phyloP scores from a whole-genome alignment of 2,113 vertebrate species.

The Chamaea fasciata region DNA sequence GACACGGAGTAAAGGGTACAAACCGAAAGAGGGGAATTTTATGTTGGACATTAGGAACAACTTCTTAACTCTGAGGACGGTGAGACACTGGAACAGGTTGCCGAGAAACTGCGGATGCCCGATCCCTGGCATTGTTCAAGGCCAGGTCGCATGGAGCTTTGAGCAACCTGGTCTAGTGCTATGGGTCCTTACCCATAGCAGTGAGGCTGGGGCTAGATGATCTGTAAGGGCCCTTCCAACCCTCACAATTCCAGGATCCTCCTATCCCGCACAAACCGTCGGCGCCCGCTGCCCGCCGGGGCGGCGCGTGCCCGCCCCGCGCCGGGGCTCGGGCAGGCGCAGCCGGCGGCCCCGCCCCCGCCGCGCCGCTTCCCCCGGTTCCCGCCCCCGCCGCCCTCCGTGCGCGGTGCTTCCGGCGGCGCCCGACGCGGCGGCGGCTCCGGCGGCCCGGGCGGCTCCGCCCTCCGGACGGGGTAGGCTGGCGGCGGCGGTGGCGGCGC shows the following conservation, averaged over 20 bases:
- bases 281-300: background rate
- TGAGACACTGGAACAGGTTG: background rate
- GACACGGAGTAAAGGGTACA: background rate
- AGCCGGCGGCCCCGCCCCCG: background rate
- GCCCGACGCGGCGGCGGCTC: no score
- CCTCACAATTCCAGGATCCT: fast-evolving
- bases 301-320: background rate
- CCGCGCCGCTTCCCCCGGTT: no score
- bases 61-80: background rate
- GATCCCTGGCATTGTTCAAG: background rate
- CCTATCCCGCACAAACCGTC: fast-evolving
- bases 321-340: background rate
- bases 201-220: fast-evolving
- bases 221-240: background rate
- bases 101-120: background rate
- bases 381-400: no score
- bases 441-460: no score
- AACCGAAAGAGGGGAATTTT: background rate
- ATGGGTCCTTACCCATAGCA: background rate
- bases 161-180: background rate
- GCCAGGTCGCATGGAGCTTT: background rate
- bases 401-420: no score
- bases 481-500: no score
- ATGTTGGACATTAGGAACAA: background rate
- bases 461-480: no score